These are phyloP conservation scores for Glaucidium brasilianum DNA, from an alignment of 2,113 vertebrate species.

Conservation along the genomic window DNA sequence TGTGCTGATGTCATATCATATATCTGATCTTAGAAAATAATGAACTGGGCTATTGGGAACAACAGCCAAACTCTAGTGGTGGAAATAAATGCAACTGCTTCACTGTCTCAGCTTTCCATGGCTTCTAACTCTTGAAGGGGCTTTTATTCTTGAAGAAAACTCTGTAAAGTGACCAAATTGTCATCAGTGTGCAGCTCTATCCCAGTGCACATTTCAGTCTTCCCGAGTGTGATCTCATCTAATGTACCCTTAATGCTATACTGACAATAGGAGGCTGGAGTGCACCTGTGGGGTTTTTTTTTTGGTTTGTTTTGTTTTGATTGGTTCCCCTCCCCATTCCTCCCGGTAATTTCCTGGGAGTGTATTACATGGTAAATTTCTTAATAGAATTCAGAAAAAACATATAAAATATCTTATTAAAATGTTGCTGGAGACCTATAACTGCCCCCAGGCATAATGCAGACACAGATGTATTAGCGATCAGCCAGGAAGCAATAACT, in stretches of 20 bases:
- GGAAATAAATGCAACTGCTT: neutral
- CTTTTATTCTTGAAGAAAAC: neutral
- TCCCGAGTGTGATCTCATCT: neutral
- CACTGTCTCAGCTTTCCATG: neutral
- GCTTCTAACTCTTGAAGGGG: neutral
- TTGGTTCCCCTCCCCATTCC: too few relatives aligned
- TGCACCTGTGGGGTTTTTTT: neutral
- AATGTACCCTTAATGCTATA: neutral
- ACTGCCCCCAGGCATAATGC: neutral
- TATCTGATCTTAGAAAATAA: neutral
- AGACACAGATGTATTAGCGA: neutral
- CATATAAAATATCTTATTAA: neutral
- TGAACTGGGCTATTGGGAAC: neutral
- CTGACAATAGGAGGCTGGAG: neutral
- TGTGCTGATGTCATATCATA: neutral
- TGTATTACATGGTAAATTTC: neutral
- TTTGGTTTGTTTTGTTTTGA: neutral
- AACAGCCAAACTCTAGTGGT: neutral
- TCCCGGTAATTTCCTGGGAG: neutral
- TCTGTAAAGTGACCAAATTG: neutral
- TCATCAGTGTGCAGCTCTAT: neutral
- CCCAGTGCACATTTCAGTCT: neutral
- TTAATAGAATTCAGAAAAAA: neutral
- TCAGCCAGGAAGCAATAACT: constrained; percentile 12
- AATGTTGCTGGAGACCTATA: neutral